Evolutionary conservation across 2,113 vertebrate genomes (phyloP).

Genomic region (Oceanodroma tethys): DNA sequence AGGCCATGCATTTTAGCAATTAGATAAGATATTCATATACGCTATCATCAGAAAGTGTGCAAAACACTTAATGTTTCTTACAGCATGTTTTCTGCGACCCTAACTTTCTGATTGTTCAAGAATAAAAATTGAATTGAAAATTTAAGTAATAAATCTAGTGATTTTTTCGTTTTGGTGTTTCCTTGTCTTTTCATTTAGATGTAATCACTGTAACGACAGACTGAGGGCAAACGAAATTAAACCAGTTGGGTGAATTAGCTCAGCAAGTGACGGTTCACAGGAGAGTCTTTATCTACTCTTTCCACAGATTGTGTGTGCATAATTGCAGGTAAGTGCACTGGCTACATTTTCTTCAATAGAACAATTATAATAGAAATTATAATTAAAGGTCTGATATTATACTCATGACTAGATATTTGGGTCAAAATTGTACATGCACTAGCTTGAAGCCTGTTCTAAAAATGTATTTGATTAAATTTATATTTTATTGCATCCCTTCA

Average conservation of each 20-base stretch:
- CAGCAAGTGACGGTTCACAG: conserved; percentile 14
- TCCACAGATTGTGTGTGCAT: background rate
- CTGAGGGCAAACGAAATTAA: conserved; percentile 41
- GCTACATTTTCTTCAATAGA: conserved; percentile 48
- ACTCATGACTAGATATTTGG: conserved; percentile 58
- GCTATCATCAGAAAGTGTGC: background rate
- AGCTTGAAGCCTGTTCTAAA: conserved; percentile 29
- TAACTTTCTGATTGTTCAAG: background rate
- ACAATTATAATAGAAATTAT: conserved; percentile 49
- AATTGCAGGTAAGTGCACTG: conserved; percentile 34
- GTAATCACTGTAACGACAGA: background rate
- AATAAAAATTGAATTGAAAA: background rate
- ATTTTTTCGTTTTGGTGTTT: background rate
- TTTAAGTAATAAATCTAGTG: background rate
- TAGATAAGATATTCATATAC: background rate
- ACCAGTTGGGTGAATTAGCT: conserved; percentile 50
- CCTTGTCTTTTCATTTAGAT: conserved; percentile 18
- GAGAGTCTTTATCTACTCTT: conserved; percentile 48
- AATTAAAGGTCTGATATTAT: conserved; percentile 52
- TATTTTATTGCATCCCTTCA: conserved; percentile 48
- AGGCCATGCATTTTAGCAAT: background rate
- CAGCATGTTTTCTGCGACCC: background rate
- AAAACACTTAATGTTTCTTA: background rate
- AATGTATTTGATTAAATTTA: conserved; percentile 42
- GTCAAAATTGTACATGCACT: conserved; percentile 29